Evolutionary conservation across 2,888 invertebrate genomes (phyloP).

Genomic region (Xanthia icteritia): DNA sequence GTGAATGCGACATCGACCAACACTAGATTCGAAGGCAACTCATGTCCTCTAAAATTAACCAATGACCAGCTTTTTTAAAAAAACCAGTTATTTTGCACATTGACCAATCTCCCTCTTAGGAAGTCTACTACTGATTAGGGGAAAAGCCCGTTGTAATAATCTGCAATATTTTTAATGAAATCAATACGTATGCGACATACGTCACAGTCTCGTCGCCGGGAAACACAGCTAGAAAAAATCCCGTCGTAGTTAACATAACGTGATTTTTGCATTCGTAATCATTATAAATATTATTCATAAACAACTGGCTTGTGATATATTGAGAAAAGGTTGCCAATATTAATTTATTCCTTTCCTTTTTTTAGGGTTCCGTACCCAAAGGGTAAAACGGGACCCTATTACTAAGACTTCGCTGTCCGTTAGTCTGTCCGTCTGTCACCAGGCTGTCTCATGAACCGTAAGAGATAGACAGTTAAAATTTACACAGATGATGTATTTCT

Average conservation of each 20-base stretch:
- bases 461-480: no score
- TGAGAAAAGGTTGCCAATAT: not conserved
- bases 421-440: no score
- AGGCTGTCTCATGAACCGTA: no score
- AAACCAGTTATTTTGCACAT: constrained; percentile 10
- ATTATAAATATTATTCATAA: constrained; percentile 16
- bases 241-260: constrained; percentile 34
- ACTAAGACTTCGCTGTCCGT: no score
- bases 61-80: not conserved
- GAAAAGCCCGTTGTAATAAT: constrained; percentile 5
- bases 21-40: not conserved
- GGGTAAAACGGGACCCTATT: no score
- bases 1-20: not conserved
- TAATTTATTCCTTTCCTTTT: not conserved
- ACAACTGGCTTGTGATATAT: not conserved
- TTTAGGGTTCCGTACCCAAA: no score
- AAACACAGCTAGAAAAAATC: constrained; percentile 38
- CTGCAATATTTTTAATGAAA: constrained; percentile 1
- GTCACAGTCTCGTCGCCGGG: constrained; percentile 26
- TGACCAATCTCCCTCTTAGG: not conserved
- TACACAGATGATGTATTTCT: no score
- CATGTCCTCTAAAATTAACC: not conserved
- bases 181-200: constrained; percentile 11
- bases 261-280: constrained; percentile 30
- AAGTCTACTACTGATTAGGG: not conserved